Conservation (phyloP, 2,113 vertebrate genomes). For the Gymnarchus niloticus region DNA sequence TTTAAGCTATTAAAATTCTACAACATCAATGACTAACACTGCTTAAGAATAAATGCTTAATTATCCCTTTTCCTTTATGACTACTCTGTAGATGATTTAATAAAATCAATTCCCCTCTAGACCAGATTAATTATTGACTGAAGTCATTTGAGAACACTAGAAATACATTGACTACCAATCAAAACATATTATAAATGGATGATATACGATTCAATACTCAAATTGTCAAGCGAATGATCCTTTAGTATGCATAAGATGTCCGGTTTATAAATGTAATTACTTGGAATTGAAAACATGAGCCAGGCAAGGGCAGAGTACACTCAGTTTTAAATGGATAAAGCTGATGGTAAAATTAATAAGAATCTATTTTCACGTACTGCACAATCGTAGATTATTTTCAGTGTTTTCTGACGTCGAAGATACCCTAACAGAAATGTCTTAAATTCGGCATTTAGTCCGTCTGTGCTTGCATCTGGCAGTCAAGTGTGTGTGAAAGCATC, state of each 20-base stretch:
- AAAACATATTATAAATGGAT: neutral
- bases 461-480: neutral
- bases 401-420: neutral
- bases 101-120: neutral
- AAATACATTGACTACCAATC: constrained; percentile 2
- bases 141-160: neutral
- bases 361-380: neutral
- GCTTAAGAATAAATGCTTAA: neutral
- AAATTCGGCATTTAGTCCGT: neutral
- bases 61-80: constrained; percentile 3
- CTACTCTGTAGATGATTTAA: neutral
- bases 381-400: neutral
- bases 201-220: neutral
- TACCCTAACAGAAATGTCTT: neutral
- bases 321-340: neutral
- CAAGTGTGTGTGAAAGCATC: neutral
- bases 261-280: neutral
- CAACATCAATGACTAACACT: neutral
- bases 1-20: neutral
- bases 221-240: neutral
- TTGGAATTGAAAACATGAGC: neutral
- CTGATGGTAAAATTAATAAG: neutral
- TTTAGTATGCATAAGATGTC: neutral
- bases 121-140: neutral
- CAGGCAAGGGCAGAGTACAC: neutral